Evolutionary conservation across 2,888 invertebrate genomes (phyloP), one percentile per base, ranked within the genome.

Genomic region (Yponomeuta evonymella): DNA sequence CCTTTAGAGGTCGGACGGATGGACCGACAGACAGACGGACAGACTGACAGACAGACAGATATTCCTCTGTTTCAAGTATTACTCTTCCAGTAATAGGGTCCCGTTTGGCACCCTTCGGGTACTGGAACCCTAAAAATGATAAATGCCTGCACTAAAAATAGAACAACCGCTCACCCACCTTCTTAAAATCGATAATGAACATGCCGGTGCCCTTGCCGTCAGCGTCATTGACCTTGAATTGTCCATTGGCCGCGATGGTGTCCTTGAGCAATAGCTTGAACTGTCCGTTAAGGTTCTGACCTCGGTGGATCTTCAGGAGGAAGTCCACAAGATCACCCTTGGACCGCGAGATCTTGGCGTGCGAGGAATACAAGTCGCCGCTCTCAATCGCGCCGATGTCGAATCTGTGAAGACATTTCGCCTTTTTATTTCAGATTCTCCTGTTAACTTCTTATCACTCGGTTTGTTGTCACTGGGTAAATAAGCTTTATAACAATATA

Each of bases 151-250:
- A 23, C 23, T 23, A 0, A 23, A 23, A 23, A 23, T 23, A 23
- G 23, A 33, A 33, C 33, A 33, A 33, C 43, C 43, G 9, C 0
- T 8, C 43, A 43, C 74, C 77, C 71, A 93, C 87, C 83, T 92
- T 93, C 66, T 93, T 93, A 29, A 95, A 88, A 70, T 95, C 93
- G 71, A 95, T 79, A 48, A 93, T 81, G 64, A 95, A 73, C 71
- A 93, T 86, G 23, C 94, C 94, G 62, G 93, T 94, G 67, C 96
- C 96, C 73, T 93, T 94, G 36, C 95, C 95, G 72, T 94, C 94
- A 66, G 90, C 93, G 33, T 93, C 93, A 15, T 93, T 93, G 8
- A 93, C 79, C 74, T 93, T 92, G 76, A 94, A 94, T 75, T 95
- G 93, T 5, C 95, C 96, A 51, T 93, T 94, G 0, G 94, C 94